Base-by-base conservation (phyloP, 2,888 invertebrate species). In the Smittia aterrima region DNA sequence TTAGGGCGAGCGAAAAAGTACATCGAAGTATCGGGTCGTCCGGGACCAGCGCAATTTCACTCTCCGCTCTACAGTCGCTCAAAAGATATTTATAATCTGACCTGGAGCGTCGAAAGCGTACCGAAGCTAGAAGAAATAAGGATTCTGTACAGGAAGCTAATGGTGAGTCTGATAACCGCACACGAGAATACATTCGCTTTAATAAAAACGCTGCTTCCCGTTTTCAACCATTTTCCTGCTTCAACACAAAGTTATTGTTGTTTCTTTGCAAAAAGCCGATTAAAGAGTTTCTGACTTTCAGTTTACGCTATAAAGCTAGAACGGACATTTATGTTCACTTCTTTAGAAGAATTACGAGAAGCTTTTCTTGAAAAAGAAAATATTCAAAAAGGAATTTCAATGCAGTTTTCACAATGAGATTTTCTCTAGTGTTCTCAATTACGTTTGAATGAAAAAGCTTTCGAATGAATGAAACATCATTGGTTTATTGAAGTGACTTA, bases 31-130 rank as follows among this genome's bases (percentile, higher is more conserved):
- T 87, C 87, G 1, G 88, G 88, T 1, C 83, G 86, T 77, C 88
- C 88, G 0, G 86, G 87, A 1, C 85, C 87, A 1, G 88, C 88
- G 18, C 84, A 86, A 66, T 87, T 88, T 82, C 85, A 86, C n/a
- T 87, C 83, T 81, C 84, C 86, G 1, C 86, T 87, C 0, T 84
- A 86, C 24, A 85, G 88, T 64, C 80, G 85, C 22, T 78, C 84
- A 13, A 80, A 84, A 66, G 81, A 84, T 77, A 80, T 83, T 4
- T 88, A 88, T 83, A 84, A 86, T 77, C 84, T 88, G 24, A 82
- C 85, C 66, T 88, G 88, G 85, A 82, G 85, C 7, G 86, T 88
- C 4, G 88, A 88, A 81, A 87, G 87, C 79, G 88, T 87, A 81
- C 87, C 88, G n/a, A 87, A 87, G 47, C 83, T 89, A 0, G 86